These are phyloP conservation scores for Zygaena filipendulae DNA, from an alignment of 2,888 invertebrate species.

Conservation along the genomic window DNA sequence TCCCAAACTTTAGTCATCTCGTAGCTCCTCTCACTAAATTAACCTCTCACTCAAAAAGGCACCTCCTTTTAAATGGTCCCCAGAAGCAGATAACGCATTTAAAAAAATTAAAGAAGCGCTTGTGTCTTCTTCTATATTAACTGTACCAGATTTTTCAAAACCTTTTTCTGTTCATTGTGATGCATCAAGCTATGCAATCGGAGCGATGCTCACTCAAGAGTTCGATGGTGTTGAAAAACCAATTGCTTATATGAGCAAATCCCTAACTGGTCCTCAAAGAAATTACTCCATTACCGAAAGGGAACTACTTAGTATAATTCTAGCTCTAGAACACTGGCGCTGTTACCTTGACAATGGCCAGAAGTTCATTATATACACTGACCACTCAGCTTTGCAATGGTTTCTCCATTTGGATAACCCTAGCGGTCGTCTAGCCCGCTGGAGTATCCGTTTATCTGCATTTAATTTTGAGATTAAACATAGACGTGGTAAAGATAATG, in stretches of 20 bases:
- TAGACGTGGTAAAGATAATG: conserved; percentile 17
- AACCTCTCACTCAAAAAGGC: conserved; percentile 15
- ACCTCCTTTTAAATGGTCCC: conserved; percentile 1
- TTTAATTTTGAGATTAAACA: conserved; percentile 20
- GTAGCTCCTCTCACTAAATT: conserved; percentile 11
- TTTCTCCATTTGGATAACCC: conserved; percentile 13
- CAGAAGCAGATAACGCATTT: neutral
- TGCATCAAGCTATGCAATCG: conserved; percentile 15
- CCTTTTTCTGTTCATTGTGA: conserved; percentile 19
- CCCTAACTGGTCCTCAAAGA: too few relatives aligned
- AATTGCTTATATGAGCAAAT: too few relatives aligned
- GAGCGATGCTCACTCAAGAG: conserved; percentile 15
- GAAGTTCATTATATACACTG: conserved; percentile 11
- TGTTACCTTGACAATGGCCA: too few relatives aligned
- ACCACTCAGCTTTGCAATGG: conserved; percentile 14
- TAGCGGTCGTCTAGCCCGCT: conserved; percentile 20
- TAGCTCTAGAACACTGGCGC: conserved; percentile 12
- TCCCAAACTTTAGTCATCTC: too few relatives aligned
- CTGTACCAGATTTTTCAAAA: conserved; percentile 13
- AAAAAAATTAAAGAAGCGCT: neutral
- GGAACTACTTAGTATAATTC: conserved; percentile 9
- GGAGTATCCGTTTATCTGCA: conserved; percentile 18
- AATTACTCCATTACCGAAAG: too few relatives aligned
- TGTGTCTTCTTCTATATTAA: conserved; percentile 11
- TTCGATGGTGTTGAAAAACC: too few relatives aligned